Base-by-base conservation (phyloP, 2,113 vertebrate genomes). In the Saiga tatarica region DNA sequence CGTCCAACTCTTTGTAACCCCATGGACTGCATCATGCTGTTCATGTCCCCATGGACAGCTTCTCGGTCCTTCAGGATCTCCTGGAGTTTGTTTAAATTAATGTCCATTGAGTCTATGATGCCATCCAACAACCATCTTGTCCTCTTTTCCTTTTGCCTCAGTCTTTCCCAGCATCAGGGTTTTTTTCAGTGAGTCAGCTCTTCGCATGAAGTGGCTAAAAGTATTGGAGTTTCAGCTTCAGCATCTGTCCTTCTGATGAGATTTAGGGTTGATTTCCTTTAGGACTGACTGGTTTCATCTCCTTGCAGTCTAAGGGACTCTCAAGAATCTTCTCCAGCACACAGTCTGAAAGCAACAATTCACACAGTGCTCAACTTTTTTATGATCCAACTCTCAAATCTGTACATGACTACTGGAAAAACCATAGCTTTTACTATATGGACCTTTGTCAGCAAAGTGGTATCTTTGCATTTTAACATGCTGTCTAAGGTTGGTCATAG, bases 241-340 rank as follows among this genome's bases (percentile, higher is more conserved):
- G 21, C 5, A 74, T 74, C 71, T 74, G 21, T 74, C 36, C 11
- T 74, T 39, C 21, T 0, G 0, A 25, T 42, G 36, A 42, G 5
- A 74, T 74, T 74, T 13, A 74, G 6, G 36, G n/a, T 74, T 74
- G 36, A 74, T 42, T 74, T 74, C 71, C 71, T 74, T 74, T 74
- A 25, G 11, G 21, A 42, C 13, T 42, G 11, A 42, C 71, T 74
- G 36, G 21, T 25, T 74, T 74, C 21, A 74, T 25, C 71, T 74
- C 21, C 11, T 25, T 74, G 21, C n/a, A n/a, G 36, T 42, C n/a
- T 42, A 74, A 74, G 71, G 6, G 1, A 42, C 36, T 42, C 36
- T 42, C 71, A 74, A 25, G 71, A 42, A 39, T 42, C 21, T 74
- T 42, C 36, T 25, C 36, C 71, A 74, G 71, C 11, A 42, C 11